Base-by-base conservation (phyloP, 2,888 invertebrate genomes). In the Empis livida region DNA sequence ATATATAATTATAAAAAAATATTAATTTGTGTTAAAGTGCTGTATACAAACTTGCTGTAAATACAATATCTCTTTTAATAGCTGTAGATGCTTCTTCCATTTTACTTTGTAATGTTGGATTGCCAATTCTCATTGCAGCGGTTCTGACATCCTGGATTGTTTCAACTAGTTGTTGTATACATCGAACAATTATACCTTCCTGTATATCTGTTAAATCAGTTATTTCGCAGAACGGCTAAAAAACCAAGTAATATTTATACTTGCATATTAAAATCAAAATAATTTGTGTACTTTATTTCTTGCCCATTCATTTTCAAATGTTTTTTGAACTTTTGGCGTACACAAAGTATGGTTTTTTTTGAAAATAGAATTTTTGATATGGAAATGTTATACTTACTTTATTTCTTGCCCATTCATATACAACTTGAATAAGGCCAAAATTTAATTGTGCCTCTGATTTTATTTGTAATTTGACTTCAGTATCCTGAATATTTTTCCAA, bases 301-400 rank as follows among this genome's bases (percentile, higher is more conserved):
- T 1, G 96, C 95, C 97, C 97, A 99, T 63, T 95, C 89, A 64
- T 94, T 91, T 0, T 96, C 95, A 2, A 95, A n/a, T n/a, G n/a
- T n/a, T n/a, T n/a, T n/a, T n/a, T n/a, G n/a, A n/a, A n/a, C n/a
- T n/a, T n/a, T n/a, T n/a, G n/a, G n/a, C n/a, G n/a, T n/a, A n/a
- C n/a, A n/a, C n/a, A n/a, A n/a, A n/a, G n/a, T n/a, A n/a, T n/a
- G n/a, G n/a, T n/a, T n/a, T n/a, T n/a, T n/a, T n/a, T n/a, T n/a
- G n/a, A n/a, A n/a, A n/a, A n/a, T n/a, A n/a, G n/a, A n/a, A n/a
- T n/a, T n/a, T n/a, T n/a, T n/a, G n/a, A 45, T 43, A 42, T 42
- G 9, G 15, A 39, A 16, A 15, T 10, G 15, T 38, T 15, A 38
- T 14, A 37, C 5, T 39, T 32, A 84, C 85, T 76, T 82, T 84